A percentile compares a stretch with the other conserved stretches of the same genome.
phyloP scores from a whole-genome alignment of 2,888 invertebrate genomes.

The Athrips mouffetella region DNA sequence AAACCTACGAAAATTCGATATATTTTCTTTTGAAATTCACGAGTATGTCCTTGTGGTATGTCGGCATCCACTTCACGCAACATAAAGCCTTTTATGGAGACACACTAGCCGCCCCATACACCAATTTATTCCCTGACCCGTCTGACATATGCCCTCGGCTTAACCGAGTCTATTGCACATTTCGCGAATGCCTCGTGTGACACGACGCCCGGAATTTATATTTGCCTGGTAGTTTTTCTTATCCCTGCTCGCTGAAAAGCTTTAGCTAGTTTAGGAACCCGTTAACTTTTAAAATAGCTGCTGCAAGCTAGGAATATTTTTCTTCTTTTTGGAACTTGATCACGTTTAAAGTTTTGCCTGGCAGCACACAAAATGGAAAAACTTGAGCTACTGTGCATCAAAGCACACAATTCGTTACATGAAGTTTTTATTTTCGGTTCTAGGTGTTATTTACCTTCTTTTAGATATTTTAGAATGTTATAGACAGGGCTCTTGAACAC shows the following conservation, averaged over 20 bases:
- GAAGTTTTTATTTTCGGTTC: too few relatives aligned
- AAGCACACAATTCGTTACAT: too few relatives aligned
- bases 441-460: too few relatives aligned
- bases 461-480: too few relatives aligned
- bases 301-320: too few relatives aligned
- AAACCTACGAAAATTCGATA: too few relatives aligned
- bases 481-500: too few relatives aligned
- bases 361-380: too few relatives aligned
- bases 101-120: conserved; percentile 36
- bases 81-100: conserved; percentile 68
- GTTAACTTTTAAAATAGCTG: background rate
- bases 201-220: conserved; percentile 17
- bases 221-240: conserved; percentile 14
- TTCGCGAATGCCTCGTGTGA: conserved; percentile 13
- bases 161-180: conserved; percentile 19
- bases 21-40: too few relatives aligned
- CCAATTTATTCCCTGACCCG: conserved; percentile 26
- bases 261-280: background rate
- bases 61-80: conserved; percentile 52
- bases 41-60: conserved; percentile 30
- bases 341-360: too few relatives aligned
- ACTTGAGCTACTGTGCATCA: too few relatives aligned
- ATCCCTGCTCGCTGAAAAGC: background rate
- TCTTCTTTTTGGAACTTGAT: too few relatives aligned
- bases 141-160: conserved; percentile 22